These are phyloP conservation scores for Zoanthus gigantus DNA, from an alignment of 92 coral and sea anemone species.

Conservation along the genomic window DNA sequence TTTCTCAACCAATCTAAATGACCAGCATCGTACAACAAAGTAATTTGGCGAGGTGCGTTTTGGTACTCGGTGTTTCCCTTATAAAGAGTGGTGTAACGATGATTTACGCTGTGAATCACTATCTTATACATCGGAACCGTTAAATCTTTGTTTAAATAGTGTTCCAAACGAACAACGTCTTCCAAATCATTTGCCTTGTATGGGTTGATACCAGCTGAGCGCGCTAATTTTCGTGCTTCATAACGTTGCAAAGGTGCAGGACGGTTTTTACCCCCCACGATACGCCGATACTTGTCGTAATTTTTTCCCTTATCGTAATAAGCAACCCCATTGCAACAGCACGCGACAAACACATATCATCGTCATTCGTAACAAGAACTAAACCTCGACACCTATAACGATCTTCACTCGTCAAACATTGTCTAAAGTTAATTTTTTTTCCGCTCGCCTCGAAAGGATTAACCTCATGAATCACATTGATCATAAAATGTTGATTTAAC, in stretches of 20 bases:
- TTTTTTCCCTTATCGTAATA: not conserved
- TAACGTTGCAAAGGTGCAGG: not conserved
- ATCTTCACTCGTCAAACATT: not conserved
- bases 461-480: not conserved
- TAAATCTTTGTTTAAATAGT: not conserved
- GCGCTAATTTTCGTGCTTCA: not conserved
- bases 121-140: not conserved
- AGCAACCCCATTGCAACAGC: not conserved
- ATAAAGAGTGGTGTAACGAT: no score
- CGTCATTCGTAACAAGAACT: no score
- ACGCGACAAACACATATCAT: no score
- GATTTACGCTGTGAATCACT: not conserved
- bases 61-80: not conserved
- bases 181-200: constrained; percentile 16
- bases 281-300: not conserved
- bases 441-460: not conserved
- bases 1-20: not conserved
- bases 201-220: not conserved
- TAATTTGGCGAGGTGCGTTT: not conserved
- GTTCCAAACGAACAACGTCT: constrained; percentile 25
- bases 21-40: not conserved
- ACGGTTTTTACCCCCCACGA: not conserved
- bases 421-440: not conserved
- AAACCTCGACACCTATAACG: not conserved
- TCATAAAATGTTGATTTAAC: not conserved